Percentiles rank a stretch among this genome's conserved stretches.
Evolutionary conservation across 2,797 vertebrate species (phyloP).

Genomic region (Naso thynnoides): DNA sequence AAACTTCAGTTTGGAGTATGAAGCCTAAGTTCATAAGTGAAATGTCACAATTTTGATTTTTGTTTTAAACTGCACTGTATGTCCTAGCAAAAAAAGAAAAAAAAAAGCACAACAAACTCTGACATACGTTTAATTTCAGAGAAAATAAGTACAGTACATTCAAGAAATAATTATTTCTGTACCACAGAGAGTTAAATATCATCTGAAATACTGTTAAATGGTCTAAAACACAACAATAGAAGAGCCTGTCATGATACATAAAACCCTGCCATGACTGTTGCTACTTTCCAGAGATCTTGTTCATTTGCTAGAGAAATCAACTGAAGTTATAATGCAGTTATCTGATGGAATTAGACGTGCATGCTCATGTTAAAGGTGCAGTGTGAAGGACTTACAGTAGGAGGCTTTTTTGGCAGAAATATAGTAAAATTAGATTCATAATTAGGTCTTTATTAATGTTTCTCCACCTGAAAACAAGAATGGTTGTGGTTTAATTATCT

Average conservation of each 20-base stretch:
- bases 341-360: conserved; percentile 5
- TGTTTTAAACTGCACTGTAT: background rate
- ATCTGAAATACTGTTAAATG: conserved; percentile 33
- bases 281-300: conserved; percentile 24
- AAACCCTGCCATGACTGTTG: conserved; percentile 13
- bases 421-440: too few species aligned
- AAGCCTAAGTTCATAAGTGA: too few species aligned
- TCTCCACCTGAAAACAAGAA: too few species aligned
- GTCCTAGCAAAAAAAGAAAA: conserved; percentile 10
- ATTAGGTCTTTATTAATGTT: too few species aligned
- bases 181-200: conserved; percentile 36
- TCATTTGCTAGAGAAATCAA: conserved; percentile 13
- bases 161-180: conserved; percentile 37
- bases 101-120: conserved; percentile 4
- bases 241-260: conserved; percentile 31
- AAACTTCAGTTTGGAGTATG: too few species aligned
- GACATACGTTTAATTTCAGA: conserved; percentile 66
- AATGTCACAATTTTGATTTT: too few species aligned
- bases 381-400: too few species aligned
- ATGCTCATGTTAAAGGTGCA: background rate
- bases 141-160: conserved; percentile 69
- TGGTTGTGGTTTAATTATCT: too few species aligned
- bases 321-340: conserved; percentile 8
- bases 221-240: conserved; percentile 45
- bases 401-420: too few species aligned